A percentile compares a stretch with the other conserved stretches of the same genome.
phyloP scores from a whole-genome alignment of 2,113 vertebrate genomes.

The Cyprinodon tularosa region DNA sequence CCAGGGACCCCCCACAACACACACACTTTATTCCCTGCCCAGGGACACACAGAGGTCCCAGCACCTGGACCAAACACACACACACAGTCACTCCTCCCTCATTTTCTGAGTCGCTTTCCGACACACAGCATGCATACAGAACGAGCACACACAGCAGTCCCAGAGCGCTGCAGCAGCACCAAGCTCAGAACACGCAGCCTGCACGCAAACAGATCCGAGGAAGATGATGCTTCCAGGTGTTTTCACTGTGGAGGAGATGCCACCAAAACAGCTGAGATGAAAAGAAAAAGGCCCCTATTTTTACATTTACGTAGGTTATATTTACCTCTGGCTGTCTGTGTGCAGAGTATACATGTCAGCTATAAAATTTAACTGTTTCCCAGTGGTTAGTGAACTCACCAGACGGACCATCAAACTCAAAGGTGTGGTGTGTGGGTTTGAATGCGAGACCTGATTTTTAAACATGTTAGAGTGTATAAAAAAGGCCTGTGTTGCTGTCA shows the following conservation, averaged over 20 bases:
- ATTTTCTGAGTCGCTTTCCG: conserved; percentile 29
- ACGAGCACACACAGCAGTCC: conserved; percentile 54
- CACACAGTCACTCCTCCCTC: conserved; percentile 33
- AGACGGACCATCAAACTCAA: conserved; percentile 46
- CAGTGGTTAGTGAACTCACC: background rate
- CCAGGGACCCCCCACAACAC: conserved; percentile 54
- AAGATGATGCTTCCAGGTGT: conserved; percentile 26
- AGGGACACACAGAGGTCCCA: conserved; percentile 68
- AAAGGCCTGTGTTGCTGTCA: conserved; percentile 70
- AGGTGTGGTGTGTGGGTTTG: conserved; percentile 23
- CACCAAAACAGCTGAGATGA: background rate
- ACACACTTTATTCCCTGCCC: conserved; percentile 61
- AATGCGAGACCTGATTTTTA: conserved; percentile 43
- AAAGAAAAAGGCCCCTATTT: background rate
- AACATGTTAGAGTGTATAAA: conserved; percentile 69
- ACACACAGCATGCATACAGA: conserved; percentile 66
- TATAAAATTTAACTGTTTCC: background rate
- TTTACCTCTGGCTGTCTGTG: conserved; percentile 3
- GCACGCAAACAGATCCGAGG: conserved; percentile 41
- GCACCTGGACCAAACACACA: conserved; percentile 41
- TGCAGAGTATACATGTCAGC: conserved; percentile 6
- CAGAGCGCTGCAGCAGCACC: conserved; percentile 53
- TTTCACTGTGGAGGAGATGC: conserved; percentile 1
- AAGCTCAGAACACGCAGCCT: conserved; percentile 49
- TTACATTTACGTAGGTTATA: background rate